Evolutionary conservation across 2,888 invertebrate species (phyloP).

Genomic region (Rhamphomyia laevipes): DNA sequence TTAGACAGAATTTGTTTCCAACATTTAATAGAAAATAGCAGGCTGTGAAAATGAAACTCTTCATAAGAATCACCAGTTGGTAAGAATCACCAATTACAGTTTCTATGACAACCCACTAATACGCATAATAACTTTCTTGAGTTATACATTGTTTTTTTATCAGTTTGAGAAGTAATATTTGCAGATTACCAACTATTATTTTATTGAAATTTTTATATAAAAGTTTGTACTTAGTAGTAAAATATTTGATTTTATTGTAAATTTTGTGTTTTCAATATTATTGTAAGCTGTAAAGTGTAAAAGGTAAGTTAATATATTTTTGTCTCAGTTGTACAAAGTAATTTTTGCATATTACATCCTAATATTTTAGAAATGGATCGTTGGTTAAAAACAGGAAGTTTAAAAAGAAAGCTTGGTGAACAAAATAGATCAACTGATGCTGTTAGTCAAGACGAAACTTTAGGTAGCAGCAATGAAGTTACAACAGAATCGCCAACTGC

Average conservation of each 20-base stretch:
- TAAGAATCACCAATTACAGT: no score
- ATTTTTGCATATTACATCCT: neutral
- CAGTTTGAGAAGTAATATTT: neutral
- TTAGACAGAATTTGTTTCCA: no score
- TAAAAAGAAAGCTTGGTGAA: neutral
- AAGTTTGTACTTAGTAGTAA: no score
- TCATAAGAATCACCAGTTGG: no score
- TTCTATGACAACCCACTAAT: no score
- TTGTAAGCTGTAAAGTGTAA: no score
- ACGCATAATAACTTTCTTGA: no score
- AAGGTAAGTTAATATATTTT: neutral
- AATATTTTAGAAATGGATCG: neutral
- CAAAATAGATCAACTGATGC: neutral
- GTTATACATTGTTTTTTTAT: neutral
- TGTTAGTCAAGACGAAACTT: neutral
- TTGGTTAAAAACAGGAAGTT: neutral
- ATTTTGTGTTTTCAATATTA: no score
- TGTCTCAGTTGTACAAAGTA: neutral
- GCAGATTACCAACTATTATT: neutral
- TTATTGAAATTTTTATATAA: no score
- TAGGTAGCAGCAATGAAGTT: neutral
- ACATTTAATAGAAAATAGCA: no score
- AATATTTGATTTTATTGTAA: neutral
- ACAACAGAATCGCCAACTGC: neutral
- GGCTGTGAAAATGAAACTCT: no score